phyloP scores from a whole-genome alignment of 2,113 vertebrate genomes.

The Steatornis caripensis region DNA sequence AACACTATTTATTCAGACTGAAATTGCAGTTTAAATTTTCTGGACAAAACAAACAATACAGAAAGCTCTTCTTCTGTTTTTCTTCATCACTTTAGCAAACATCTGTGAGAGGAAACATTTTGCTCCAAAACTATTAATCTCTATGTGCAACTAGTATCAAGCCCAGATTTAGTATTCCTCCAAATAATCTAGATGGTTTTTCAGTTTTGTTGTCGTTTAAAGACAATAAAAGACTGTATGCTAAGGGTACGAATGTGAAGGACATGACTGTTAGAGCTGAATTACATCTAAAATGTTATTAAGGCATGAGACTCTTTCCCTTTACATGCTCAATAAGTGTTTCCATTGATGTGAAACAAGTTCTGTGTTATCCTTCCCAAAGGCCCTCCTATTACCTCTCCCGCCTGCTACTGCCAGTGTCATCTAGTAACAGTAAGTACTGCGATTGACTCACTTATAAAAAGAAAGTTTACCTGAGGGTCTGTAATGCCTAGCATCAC shows the following conservation, averaged over 20 bases:
- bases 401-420: neutral
- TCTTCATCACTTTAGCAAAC: neutral
- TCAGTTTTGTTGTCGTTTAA: slow-evolving; percentile 21
- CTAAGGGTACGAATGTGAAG: neutral
- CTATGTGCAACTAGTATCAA: neutral
- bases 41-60: neutral
- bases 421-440: neutral
- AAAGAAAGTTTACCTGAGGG: neutral
- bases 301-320: neutral
- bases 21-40: neutral
- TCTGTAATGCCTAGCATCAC: neutral
- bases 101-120: neutral
- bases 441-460: neutral
- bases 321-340: neutral
- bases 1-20: neutral
- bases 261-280: neutral
- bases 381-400: neutral
- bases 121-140: neutral
- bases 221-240: too few relatives aligned
- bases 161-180: neutral
- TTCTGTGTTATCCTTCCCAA: neutral
- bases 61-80: neutral
- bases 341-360: neutral
- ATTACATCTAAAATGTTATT: neutral
- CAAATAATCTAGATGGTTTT: neutral